Evolutionary conservation across 2,797 vertebrate species (phyloP), one percentile per base, ranked within the genome.

Genomic region (Peromyscus attwateri): DNA sequence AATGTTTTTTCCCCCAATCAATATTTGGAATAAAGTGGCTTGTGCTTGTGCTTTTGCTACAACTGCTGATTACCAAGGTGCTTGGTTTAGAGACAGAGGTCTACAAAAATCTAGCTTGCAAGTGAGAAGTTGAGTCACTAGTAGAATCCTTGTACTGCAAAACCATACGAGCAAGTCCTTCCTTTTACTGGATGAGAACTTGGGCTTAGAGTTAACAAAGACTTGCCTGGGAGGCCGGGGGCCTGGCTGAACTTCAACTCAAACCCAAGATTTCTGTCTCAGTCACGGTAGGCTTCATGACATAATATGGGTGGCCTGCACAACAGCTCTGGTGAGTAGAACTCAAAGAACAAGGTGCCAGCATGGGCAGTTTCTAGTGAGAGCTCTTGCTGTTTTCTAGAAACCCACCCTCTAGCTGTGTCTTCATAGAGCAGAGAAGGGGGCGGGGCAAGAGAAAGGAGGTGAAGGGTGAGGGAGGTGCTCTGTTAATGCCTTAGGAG

Each of bases 1-100:
- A 81, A 92, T 40, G 0, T 3, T 93, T 98, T 64, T 80, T 80
- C 76, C 82, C 90, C 82, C 87, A 92, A 40, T 57, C 97, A 97
- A 92, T 92, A 87, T 64, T 96, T 76, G 70, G 49, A 91, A 55
- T 55, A 81, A 89, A 90, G 40, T 89, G 76, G 40, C 27, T 37
- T 1, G 13, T 57, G 46, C 79, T 87, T 57, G 57, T 57, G 12
- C 1, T 9, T 91, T 68, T 87, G 14, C 29, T 87, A 62, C 8
- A 60, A 71, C 49, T 92, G 91, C 46, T 94, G 75, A 66, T 66
- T 64, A 71, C 6, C 73, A 80, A 81, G 27, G 40, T 75, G 49
- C 37, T 81, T 12, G 3, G 23, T 87, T 89, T 92, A 12, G 11
- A 79, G 82, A 21, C 87, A 95, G 40, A 85, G 6, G 85, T 70